These are phyloP conservation scores for Scomber scombrus DNA, from an alignment of 2,113 vertebrate genomes.

Conservation along the genomic window DNA sequence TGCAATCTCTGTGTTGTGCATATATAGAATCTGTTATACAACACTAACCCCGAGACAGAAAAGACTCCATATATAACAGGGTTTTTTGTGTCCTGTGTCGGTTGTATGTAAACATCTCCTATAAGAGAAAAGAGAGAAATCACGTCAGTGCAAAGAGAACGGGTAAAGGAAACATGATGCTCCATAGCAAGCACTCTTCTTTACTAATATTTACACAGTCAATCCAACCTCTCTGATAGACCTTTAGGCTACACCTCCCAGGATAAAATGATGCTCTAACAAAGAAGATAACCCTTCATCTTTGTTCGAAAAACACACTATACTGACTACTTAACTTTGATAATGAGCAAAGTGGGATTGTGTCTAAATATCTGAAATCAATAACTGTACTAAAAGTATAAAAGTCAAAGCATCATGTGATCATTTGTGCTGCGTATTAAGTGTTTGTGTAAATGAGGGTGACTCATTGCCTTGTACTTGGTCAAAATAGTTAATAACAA, in stretches of 20 bases:
- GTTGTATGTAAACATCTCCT: conserved; percentile 98
- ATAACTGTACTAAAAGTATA: conserved; percentile 4
- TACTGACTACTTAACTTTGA: conserved; percentile 20
- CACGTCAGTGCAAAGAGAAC: conserved; percentile 44
- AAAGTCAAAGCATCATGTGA: conserved; percentile 13
- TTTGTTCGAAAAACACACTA: conserved; percentile 26
- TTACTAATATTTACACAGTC: conserved; percentile 68
- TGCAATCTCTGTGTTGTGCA: not conserved
- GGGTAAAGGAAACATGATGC: conserved; percentile 36
- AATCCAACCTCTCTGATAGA: conserved; percentile 34
- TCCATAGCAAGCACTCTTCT: conserved; percentile 41
- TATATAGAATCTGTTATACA: not conserved
- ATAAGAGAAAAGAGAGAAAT: conserved; percentile 72
- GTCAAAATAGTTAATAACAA: not conserved
- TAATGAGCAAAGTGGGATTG: conserved; percentile 8
- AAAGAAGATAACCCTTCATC: conserved; percentile 35
- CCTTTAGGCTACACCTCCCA: conserved; percentile 22
- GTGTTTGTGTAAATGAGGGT: conserved; percentile 14
- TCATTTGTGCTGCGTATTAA: not conserved
- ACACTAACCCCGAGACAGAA: conserved; percentile 93
- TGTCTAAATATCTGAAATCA: conserved; percentile 12
- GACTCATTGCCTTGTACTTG: conserved; percentile 1
- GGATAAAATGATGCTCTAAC: conserved; percentile 14
- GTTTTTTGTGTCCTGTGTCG: conserved; percentile 96
- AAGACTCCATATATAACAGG: conserved; percentile 97